Evolutionary conservation across 2,888 invertebrate species (phyloP).

Genomic region (Neoitamus cyanurus): DNA sequence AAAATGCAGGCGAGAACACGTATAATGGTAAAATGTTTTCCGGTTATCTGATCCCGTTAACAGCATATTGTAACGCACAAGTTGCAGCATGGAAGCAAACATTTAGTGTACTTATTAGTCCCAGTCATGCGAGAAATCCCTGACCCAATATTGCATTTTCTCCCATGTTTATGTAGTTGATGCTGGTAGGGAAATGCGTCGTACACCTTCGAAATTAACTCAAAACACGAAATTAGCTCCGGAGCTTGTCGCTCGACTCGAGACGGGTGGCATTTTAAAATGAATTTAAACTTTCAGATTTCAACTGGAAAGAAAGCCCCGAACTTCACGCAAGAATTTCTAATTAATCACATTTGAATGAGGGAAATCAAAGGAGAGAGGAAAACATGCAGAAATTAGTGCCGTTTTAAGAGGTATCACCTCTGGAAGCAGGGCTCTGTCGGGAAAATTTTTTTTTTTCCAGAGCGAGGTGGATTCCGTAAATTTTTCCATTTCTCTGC

Average conservation of each 20-base stretch:
- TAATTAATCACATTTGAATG: slow-evolving; percentile 34
- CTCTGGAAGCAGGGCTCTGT: neutral
- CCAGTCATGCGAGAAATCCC: no score
- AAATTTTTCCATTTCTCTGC: slow-evolving; percentile 16
- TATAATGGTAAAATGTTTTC: no score
- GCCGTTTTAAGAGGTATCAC: neutral
- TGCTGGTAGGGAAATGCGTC: neutral
- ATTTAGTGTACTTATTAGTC: no score
- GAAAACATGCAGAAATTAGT: slow-evolving; percentile 11
- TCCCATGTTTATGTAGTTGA: no score
- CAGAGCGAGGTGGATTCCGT: neutral
- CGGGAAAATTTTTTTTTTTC: neutral
- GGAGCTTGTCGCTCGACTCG: no score
- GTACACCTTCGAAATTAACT: neutral
- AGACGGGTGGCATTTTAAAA: neutral
- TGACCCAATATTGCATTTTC: no score
- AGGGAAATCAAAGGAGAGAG: neutral
- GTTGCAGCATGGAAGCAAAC: no score
- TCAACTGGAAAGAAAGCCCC: neutral
- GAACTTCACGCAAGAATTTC: slow-evolving; percentile 28
- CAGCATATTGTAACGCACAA: no score
- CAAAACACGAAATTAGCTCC: neutral
- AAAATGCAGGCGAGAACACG: no score
- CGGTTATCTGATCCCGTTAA: no score
- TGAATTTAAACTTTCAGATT: neutral